These are phyloP conservation scores for Patella ulyssiponensis DNA, from an alignment of 2,888 invertebrate species.

Conservation along the genomic window DNA sequence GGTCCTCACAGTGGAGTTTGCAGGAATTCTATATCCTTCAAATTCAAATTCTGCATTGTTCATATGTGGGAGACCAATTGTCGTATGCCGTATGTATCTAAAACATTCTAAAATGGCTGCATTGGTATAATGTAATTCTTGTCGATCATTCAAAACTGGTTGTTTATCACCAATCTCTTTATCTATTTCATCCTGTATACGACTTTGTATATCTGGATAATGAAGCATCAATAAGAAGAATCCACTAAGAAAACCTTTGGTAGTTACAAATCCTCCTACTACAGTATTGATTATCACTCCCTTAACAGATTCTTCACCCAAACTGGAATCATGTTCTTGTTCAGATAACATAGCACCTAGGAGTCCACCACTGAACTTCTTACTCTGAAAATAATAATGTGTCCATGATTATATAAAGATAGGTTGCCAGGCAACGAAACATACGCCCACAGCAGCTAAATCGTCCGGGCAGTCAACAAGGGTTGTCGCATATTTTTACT, in stretches of 20 bases:
- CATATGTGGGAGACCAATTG: neutral
- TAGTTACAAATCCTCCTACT: neutral
- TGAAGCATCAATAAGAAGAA: neutral
- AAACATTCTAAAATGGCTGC: neutral
- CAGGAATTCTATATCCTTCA: slow-evolving; percentile 2
- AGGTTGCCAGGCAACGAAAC: too few relatives aligned
- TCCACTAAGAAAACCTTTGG: neutral
- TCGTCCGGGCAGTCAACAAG: too few relatives aligned
- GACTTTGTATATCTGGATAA: neutral
- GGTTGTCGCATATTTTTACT: too few relatives aligned
- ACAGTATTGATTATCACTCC: neutral
- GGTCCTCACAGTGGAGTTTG: neutral
- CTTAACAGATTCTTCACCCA: neutral
- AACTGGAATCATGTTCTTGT: neutral
- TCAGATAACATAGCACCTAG: neutral
- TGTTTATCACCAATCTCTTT: neutral
- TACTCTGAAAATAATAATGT: too few relatives aligned
- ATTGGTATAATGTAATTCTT: neutral
- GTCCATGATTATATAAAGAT: too few relatives aligned
- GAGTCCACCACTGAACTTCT: neutral
- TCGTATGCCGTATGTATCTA: neutral
- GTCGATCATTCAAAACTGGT: neutral
- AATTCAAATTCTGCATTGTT: neutral
- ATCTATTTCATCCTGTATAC: slow-evolving; percentile 2
- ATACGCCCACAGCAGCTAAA: too few relatives aligned